Conservation (phyloP, 1,140 invertebrate genomes). For the Drosophila fuyamai region DNA sequence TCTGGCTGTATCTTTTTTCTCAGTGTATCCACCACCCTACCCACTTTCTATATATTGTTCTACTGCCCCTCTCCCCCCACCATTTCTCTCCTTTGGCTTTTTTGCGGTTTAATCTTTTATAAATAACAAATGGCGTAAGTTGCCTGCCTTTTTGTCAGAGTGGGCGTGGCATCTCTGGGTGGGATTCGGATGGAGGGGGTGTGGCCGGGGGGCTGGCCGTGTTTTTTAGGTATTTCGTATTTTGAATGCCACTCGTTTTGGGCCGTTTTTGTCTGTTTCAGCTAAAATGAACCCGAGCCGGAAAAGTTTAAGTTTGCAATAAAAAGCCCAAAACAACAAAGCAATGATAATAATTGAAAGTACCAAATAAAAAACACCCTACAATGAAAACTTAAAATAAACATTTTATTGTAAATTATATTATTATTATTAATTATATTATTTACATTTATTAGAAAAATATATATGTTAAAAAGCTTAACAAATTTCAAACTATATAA, state of each 20-base stretch:
- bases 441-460: no score
- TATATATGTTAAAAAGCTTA: no score
- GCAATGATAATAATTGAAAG: background rate
- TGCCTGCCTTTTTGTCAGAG: conserved; percentile 38
- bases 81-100: conserved; percentile 38
- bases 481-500: no score
- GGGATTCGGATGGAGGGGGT: conserved; percentile 13
- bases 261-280: conserved; percentile 20
- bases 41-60: background rate
- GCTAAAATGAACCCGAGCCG: conserved; percentile 12
- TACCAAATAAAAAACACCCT: conserved; percentile 3
- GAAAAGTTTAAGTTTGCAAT: conserved; percentile 35
- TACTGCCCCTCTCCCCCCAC: background rate
- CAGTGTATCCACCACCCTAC: background rate
- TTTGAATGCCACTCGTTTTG: conserved; percentile 20
- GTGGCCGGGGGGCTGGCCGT: conserved; percentile 16
- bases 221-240: conserved; percentile 27
- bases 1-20: background rate
- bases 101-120: conserved; percentile 78
- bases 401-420: no score
- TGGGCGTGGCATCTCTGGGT: conserved; percentile 10
- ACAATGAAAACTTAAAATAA: background rate
- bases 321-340: conserved; percentile 4
- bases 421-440: no score
- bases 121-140: conserved; percentile 79